A percentile compares a stretch with the other conserved stretches of the same genome.
These are phyloP conservation scores for Epinotia bilunana DNA, from an alignment of 2,888 invertebrate genomes.

Conservation along the genomic window DNA sequence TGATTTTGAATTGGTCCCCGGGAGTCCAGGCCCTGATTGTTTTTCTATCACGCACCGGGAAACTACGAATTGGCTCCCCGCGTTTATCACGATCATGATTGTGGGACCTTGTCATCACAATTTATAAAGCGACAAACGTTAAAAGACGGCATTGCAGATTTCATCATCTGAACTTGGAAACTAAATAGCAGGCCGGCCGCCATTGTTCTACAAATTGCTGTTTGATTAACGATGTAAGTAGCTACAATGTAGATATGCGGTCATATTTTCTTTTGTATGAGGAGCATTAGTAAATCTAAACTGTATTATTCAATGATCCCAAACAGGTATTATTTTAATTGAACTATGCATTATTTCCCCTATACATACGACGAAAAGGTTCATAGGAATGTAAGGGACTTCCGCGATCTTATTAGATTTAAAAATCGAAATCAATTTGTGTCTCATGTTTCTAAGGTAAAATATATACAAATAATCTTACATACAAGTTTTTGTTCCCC, in stretches of 20 bases:
- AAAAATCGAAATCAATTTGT: no score
- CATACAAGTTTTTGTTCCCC: neutral
- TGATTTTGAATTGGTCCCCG: no score
- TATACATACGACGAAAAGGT: no score
- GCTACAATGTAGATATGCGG: neutral
- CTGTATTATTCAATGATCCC: neutral
- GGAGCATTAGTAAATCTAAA: neutral
- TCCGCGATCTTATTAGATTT: no score
- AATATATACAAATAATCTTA: neutral
- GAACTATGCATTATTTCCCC: no score
- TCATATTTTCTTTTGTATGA: neutral
- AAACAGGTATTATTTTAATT: neutral
- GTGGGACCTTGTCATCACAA: constrained; percentile 15
- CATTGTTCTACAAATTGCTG: constrained; percentile 30
- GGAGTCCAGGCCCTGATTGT: neutral
- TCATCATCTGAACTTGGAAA: constrained; percentile 31
- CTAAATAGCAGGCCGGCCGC: constrained; percentile 7
- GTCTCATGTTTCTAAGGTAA: no score
- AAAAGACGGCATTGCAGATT: constrained; percentile 43
- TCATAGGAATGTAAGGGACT: no score
- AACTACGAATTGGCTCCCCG: neutral
- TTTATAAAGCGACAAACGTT: constrained; percentile 19
- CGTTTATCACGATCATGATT: constrained; percentile 18
- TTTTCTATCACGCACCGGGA: neutral
- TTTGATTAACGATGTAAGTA: constrained; percentile 9